Percentiles rank a stretch among this genome's conserved stretches.
Evolutionary conservation across 2,888 invertebrate genomes (phyloP).

Genomic region (Steinernema hermaphroditum): DNA sequence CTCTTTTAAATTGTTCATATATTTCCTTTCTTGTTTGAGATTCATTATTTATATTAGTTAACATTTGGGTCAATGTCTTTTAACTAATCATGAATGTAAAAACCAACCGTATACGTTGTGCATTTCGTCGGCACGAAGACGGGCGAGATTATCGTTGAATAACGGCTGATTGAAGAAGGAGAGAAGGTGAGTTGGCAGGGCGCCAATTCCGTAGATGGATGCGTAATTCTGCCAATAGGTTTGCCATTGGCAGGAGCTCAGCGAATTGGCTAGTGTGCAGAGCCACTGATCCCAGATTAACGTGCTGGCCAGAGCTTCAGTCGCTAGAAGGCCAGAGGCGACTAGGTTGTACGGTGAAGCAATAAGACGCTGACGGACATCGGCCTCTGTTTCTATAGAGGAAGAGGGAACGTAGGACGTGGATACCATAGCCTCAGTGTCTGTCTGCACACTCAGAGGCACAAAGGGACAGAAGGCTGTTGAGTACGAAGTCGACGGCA

Average conservation of each 20-base stretch:
- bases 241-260: conserved; percentile 46
- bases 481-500: conserved; percentile 11
- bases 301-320: conserved; percentile 22
- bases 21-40: no score
- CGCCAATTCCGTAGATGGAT: conserved; percentile 42
- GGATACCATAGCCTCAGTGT: neutral
- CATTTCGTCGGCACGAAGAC: conserved; percentile 18
- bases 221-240: conserved; percentile 47
- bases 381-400: neutral
- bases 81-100: conserved; percentile 37
- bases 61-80: no score
- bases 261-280: conserved; percentile 44
- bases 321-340: conserved; percentile 9
- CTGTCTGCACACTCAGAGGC: conserved; percentile 4
- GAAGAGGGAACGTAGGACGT: neutral
- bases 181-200: conserved; percentile 44
- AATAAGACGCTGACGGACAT: conserved; percentile 13
- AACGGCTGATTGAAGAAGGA: conserved; percentile 44
- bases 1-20: no score
- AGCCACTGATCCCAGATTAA: conserved; percentile 49
- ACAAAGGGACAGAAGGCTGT: neutral
- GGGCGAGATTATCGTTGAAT: conserved; percentile 25
- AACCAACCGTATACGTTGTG: conserved; percentile 26
- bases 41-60: no score
- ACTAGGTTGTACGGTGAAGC: conserved; percentile 23